Percentiles rank a stretch among this genome's conserved stretches.
phyloP scores from a whole-genome alignment of 2,113 vertebrate genomes.

The Emydura subglobosa region DNA sequence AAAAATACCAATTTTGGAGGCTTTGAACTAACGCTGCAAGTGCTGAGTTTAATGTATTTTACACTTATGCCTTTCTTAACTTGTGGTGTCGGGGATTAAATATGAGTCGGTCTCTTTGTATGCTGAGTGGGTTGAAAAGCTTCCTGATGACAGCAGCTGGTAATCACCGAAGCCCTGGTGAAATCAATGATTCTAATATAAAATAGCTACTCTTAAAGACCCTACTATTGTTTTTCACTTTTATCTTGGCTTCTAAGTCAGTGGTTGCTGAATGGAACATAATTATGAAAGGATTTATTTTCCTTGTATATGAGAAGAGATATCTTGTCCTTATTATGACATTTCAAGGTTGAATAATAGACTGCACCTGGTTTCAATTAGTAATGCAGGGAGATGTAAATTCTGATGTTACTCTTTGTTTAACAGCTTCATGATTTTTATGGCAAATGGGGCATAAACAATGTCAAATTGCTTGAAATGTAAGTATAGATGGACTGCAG shows the following conservation, averaged over 20 bases:
- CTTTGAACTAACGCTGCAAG: conserved; percentile 10
- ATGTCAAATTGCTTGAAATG: conserved; percentile 81
- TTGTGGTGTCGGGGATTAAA: conserved; percentile 68
- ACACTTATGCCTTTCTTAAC: conserved; percentile 59
- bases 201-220: conserved; percentile 78
- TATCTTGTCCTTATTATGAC: conserved; percentile 83
- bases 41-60: background rate
- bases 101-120: conserved; percentile 41
- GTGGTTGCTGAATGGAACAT: conserved; percentile 83
- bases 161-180: conserved; percentile 77
- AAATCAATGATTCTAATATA: conserved; percentile 82
- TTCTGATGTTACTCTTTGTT: conserved; percentile 80
- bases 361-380: conserved; percentile 86
- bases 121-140: conserved; percentile 64
- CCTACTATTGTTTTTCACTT: conserved; percentile 74
- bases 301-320: conserved; percentile 82
- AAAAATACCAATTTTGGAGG: background rate
- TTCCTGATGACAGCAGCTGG: conserved; percentile 73
- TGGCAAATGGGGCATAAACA: conserved; percentile 80
- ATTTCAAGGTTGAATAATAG: conserved; percentile 86
- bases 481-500: conserved; percentile 80
- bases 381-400: conserved; percentile 71
- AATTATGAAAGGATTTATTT: conserved; percentile 87
- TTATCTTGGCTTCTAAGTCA: conserved; percentile 76
- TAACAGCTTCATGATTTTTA: conserved; percentile 80